These are phyloP conservation scores for Alaudala cheleensis DNA, from an alignment of 2,113 vertebrate genomes.

Conservation along the genomic window DNA sequence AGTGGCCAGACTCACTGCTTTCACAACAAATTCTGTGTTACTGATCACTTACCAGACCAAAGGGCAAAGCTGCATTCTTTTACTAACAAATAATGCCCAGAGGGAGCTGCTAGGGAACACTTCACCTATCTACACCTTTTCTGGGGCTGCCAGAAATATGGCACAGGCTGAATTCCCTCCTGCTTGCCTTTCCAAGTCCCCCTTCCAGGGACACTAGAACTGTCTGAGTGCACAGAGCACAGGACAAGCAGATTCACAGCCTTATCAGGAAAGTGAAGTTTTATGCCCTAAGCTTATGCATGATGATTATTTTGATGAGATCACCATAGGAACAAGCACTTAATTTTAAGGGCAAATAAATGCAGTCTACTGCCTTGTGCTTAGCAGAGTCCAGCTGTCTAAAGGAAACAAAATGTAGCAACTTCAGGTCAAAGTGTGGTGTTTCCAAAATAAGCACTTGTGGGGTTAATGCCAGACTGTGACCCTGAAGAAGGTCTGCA, in stretches of 20 bases:
- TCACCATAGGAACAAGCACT: not conserved
- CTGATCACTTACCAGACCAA: not conserved
- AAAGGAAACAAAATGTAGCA: not conserved
- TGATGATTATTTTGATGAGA: not conserved
- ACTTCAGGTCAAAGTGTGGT: not conserved
- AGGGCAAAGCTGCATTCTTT: not conserved
- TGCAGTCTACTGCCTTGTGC: not conserved
- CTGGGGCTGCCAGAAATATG: not conserved
- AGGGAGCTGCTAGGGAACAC: not conserved
- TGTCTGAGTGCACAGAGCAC: not conserved
- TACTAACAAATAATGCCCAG: not conserved
- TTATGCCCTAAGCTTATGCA: not conserved
- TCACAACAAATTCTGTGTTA: not conserved
- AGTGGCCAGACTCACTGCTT: not conserved
- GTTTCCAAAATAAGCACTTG: not conserved
- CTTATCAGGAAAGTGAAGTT: not conserved
- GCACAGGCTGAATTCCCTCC: not conserved
- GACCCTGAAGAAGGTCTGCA: not conserved
- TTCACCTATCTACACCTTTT: not conserved
- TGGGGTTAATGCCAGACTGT: not conserved
- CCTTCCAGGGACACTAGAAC: not conserved
- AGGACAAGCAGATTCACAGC: not conserved
- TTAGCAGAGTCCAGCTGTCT: not conserved
- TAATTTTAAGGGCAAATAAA: not conserved
- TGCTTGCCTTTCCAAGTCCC: not conserved